Percentiles rank a stretch among this genome's conserved stretches.
Conservation (phyloP, 2,888 invertebrate genomes). For the Epistrophella euchroma region DNA sequence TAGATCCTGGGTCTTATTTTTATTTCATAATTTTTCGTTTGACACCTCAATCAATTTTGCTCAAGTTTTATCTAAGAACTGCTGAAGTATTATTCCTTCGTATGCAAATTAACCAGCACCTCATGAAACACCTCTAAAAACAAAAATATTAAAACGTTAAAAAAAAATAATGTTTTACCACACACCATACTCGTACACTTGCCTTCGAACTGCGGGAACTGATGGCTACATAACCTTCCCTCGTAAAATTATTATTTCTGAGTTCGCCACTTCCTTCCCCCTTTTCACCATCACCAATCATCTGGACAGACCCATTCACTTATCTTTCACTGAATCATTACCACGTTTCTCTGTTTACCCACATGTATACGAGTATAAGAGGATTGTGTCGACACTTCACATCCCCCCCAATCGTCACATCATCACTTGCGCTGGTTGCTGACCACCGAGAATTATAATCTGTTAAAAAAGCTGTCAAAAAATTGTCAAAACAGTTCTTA, state of each 20-base stretch:
- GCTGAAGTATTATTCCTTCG: not conserved
- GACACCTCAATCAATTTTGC: not conserved
- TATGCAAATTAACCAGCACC: not conserved
- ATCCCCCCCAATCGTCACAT: slow-evolving; percentile 11
- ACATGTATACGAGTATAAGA: slow-evolving; percentile 2
- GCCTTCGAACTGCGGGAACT: not conserved
- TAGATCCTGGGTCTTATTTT: too few relatives aligned
- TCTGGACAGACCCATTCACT: slow-evolving; percentile 28
- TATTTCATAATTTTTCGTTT: not conserved
- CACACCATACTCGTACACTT: not conserved
- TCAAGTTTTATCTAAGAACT: not conserved
- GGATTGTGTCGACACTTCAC: slow-evolving; percentile 52
- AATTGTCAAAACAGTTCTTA: slow-evolving; percentile 74
- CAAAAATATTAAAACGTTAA: not conserved
- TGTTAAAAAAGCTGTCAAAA: slow-evolving; percentile 73
- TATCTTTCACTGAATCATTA: slow-evolving; percentile 43
- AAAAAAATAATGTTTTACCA: not conserved
- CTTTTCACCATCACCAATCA: not conserved
- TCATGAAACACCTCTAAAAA: not conserved
- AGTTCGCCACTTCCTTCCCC: slow-evolving; percentile 3
- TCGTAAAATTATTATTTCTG: not conserved
- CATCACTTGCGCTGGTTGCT: slow-evolving; percentile 12
- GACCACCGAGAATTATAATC: slow-evolving; percentile 68
- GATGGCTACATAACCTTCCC: not conserved
- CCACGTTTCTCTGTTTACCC: slow-evolving; percentile 50